phyloP scores from a whole-genome alignment of 2,113 vertebrate genomes.

The Nothoprocta perdicaria region DNA sequence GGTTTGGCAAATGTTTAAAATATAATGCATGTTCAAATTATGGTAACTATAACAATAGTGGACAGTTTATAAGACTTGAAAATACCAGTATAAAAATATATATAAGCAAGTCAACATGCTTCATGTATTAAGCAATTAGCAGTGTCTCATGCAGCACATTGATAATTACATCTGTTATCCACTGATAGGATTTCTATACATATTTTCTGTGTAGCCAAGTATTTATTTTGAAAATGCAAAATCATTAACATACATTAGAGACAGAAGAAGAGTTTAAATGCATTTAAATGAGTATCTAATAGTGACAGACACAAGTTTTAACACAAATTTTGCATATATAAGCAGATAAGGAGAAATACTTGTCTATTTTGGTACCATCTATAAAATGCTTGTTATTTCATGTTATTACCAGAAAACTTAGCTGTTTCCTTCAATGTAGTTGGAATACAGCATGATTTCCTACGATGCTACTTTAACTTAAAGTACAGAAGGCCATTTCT shows the following conservation, averaged over 20 bases:
- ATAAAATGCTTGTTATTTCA: slow-evolving; percentile 1
- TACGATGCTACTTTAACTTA: slow-evolving; percentile 7
- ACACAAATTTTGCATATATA: not conserved
- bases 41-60: not conserved
- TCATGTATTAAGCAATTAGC: not conserved
- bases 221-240: not conserved
- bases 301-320: not conserved
- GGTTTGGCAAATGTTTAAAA: not conserved
- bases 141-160: not conserved
- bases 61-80: not conserved
- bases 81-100: not conserved
- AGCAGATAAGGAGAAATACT: not conserved
- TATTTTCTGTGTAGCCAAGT: not conserved
- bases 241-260: not conserved
- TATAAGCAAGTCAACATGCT: not conserved
- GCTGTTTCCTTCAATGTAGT: not conserved
- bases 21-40: not conserved
- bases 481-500: slow-evolving; percentile 38
- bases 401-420: slow-evolving; percentile 19
- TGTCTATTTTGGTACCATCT: not conserved
- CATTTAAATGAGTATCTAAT: not conserved
- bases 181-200: not conserved
- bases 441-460: slow-evolving; percentile 14
- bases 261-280: not conserved
- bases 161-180: not conserved